Evolutionary conservation across 2,113 vertebrate species (phyloP).

Genomic region (Stigmatopora nigra): DNA sequence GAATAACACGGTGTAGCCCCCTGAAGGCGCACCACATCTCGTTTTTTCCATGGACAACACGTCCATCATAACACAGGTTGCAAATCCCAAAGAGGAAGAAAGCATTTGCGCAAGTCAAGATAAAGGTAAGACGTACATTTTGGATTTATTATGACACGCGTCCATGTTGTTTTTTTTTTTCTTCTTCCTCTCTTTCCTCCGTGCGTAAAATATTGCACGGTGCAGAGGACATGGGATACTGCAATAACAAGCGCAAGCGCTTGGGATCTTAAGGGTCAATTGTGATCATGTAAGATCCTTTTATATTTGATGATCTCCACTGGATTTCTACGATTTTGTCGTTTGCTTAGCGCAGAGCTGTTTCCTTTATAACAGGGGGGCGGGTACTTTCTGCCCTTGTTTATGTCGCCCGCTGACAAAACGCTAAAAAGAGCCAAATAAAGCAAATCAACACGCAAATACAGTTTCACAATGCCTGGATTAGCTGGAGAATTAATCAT

Average conservation of each 20-base stretch:
- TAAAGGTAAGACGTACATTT: constrained; percentile 79
- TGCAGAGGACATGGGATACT: constrained; percentile 26
- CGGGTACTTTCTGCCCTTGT: constrained; percentile 35
- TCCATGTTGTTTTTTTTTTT: constrained; percentile 10
- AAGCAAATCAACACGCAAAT: not conserved
- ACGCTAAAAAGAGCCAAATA: not conserved
- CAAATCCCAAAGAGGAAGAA: constrained; percentile 98
- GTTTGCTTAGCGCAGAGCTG: constrained; percentile 19
- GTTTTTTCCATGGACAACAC: constrained; percentile 95
- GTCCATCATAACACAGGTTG: constrained; percentile 99
- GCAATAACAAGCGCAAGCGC: constrained; percentile 31
- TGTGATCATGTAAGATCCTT: constrained; percentile 17
- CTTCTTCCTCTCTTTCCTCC: not conserved
- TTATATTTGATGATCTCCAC: not conserved
- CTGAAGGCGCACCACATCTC: constrained; percentile 63
- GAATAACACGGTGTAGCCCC: constrained; percentile 54
- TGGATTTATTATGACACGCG: not conserved
- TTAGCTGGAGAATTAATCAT: not conserved
- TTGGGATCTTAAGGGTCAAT: constrained; percentile 47
- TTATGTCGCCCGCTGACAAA: not conserved
- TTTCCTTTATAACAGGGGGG: constrained; percentile 58
- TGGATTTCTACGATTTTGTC: not conserved
- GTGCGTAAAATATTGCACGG: constrained; percentile 12
- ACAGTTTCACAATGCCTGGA: no score
- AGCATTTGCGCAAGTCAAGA: constrained; percentile 81